Evolutionary conservation across 2,888 invertebrate species (phyloP).

Genomic region (Laothoe populi): DNA sequence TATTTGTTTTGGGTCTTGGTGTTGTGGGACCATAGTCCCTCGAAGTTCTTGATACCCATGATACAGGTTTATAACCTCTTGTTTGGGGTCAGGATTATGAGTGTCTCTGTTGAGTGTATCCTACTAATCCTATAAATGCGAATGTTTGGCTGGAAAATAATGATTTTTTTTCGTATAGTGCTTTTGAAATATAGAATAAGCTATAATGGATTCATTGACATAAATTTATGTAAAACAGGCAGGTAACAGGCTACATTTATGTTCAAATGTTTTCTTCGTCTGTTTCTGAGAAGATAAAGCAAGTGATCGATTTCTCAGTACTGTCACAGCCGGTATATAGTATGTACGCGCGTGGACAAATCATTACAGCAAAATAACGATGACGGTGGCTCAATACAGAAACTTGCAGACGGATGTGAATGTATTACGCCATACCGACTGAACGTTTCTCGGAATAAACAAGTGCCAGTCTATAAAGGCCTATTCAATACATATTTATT

Average conservation of each 20-base stretch:
- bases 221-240: background rate
- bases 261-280: background rate
- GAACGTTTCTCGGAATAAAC: constrained; percentile 14
- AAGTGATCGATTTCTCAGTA: constrained; percentile 1
- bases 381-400: constrained; percentile 5
- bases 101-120: no score
- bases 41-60: no score
- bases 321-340: background rate
- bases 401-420: constrained; percentile 23
- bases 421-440: constrained; percentile 17
- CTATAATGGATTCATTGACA: background rate
- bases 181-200: background rate
- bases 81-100: no score
- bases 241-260: no score
- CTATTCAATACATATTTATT: constrained; percentile 18
- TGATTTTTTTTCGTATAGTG: background rate
- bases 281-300: background rate
- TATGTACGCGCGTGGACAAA: background rate
- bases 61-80: no score
- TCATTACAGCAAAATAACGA: constrained; percentile 20
- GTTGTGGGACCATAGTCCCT: no score
- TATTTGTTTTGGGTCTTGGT: no score
- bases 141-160: no score
- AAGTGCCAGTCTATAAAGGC: constrained; percentile 4
- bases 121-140: no score